Evolutionary conservation across 2,888 invertebrate species (phyloP).

Genomic region (Podotricha telesiphe): DNA sequence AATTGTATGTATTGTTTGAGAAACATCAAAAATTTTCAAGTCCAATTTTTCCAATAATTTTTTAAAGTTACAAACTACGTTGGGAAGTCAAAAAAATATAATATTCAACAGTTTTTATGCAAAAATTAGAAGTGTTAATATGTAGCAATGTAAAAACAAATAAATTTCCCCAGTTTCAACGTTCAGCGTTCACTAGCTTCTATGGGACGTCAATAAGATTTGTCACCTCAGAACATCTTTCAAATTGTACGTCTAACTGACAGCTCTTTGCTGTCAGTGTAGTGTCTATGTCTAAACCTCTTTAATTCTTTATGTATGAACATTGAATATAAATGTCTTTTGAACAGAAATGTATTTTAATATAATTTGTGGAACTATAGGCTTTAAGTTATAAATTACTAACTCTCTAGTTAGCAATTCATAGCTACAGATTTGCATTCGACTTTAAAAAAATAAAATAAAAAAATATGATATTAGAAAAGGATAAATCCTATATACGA

Average conservation of each 20-base stretch:
- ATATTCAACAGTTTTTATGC: background rate
- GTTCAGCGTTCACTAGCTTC: background rate
- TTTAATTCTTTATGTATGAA: no score
- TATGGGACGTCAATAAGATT: conserved; percentile 27
- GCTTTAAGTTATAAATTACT: no score
- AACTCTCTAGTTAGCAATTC: no score
- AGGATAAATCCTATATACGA: no score
- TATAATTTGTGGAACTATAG: no score
- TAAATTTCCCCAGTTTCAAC: conserved; percentile 1
- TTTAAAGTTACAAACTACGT: background rate
- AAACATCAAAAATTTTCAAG: conserved; percentile 21
- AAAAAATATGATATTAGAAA: no score
- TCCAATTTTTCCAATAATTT: background rate
- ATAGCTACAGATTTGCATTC: no score
- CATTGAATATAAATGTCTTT: no score
- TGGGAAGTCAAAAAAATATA: background rate
- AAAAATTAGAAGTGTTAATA: background rate
- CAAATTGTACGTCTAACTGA: conserved; percentile 2
- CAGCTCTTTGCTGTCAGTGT: background rate
- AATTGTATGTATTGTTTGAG: conserved; percentile 30
- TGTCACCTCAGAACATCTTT: conserved; percentile 19
- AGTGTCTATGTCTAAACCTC: background rate
- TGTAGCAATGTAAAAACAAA: background rate
- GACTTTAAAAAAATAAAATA: no score
- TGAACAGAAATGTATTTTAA: no score